Conservation (phyloP, 1,140 invertebrate species). For the Trichoplusia ni region DNA sequence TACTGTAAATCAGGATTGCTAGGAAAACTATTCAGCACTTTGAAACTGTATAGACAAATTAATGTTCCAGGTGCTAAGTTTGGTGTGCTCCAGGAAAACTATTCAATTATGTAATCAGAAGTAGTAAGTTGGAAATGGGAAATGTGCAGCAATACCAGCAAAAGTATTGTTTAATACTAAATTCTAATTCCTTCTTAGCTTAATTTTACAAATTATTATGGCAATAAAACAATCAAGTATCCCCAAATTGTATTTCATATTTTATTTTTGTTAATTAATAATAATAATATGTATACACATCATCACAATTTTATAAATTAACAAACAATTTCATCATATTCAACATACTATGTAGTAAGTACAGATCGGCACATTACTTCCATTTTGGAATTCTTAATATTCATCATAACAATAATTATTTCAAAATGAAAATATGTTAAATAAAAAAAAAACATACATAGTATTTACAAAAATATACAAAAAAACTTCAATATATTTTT, state of each 20-base stretch:
- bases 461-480: constrained; percentile 71
- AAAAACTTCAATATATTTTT: constrained; percentile 30
- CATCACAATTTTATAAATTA: constrained; percentile 59
- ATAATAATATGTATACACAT: constrained; percentile 67
- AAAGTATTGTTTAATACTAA: too few species aligned
- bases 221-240: constrained; percentile 39
- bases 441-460: constrained; percentile 49
- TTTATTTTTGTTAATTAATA: constrained; percentile 56
- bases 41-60: too few species aligned
- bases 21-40: too few species aligned
- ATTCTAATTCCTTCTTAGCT: background rate
- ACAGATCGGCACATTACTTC: constrained; percentile 53
- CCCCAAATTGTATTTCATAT: constrained; percentile 59
- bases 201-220: background rate
- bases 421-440: constrained; percentile 43
- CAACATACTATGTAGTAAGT: constrained; percentile 71
- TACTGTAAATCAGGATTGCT: too few species aligned
- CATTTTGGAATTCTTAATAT: constrained; percentile 16
- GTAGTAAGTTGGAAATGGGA: too few species aligned
- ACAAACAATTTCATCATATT: constrained; percentile 60
- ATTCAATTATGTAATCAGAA: too few species aligned
- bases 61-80: too few species aligned
- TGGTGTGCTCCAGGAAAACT: too few species aligned
- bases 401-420: constrained; percentile 14
- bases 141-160: too few species aligned